Percentiles rank a stretch among this genome's conserved stretches.
Conservation (phyloP, 1,140 invertebrate genomes). For the Euura saliciscinereae region DNA sequence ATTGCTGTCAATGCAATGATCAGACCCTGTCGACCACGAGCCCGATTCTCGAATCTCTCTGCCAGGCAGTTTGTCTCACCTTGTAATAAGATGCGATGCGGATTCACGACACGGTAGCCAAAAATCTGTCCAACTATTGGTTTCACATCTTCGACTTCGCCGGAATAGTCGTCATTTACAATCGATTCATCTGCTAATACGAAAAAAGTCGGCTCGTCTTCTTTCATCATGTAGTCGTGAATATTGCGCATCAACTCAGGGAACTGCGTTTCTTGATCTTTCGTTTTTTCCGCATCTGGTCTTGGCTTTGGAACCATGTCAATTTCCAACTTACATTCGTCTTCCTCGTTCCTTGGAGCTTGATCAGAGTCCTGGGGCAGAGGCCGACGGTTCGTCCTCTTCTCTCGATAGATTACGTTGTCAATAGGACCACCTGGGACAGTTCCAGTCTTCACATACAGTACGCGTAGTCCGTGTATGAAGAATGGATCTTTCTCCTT, state of each 20-base stretch:
- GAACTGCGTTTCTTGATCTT: slow-evolving; percentile 33
- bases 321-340: slow-evolving; percentile 20
- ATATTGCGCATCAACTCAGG: slow-evolving; percentile 43
- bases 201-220: slow-evolving; percentile 33
- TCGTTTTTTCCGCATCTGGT: slow-evolving; percentile 20
- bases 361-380: slow-evolving; percentile 6
- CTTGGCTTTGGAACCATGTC: slow-evolving; percentile 35
- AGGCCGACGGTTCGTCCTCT: slow-evolving; percentile 44
- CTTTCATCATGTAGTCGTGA: slow-evolving; percentile 36
- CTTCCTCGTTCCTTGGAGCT: not conserved
- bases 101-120: slow-evolving; percentile 40
- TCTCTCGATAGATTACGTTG: slow-evolving; percentile 46
- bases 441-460: slow-evolving; percentile 47
- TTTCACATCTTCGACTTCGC: slow-evolving; percentile 14
- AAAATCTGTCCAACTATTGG: slow-evolving; percentile 18
- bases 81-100: slow-evolving; percentile 38
- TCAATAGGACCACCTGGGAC: slow-evolving; percentile 28
- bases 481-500: slow-evolving; percentile 47
- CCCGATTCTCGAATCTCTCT: slow-evolving; percentile 22
- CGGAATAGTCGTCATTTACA: no score
- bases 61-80: slow-evolving; percentile 40
- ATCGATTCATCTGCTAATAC: slow-evolving; percentile 15
- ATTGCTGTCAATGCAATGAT: slow-evolving; percentile 37
- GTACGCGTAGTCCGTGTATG: slow-evolving; percentile 44
- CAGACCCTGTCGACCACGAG: slow-evolving; percentile 45